Evolutionary conservation across 2,797 vertebrate species (phyloP).

Genomic region (Monodelphis domestica): DNA sequence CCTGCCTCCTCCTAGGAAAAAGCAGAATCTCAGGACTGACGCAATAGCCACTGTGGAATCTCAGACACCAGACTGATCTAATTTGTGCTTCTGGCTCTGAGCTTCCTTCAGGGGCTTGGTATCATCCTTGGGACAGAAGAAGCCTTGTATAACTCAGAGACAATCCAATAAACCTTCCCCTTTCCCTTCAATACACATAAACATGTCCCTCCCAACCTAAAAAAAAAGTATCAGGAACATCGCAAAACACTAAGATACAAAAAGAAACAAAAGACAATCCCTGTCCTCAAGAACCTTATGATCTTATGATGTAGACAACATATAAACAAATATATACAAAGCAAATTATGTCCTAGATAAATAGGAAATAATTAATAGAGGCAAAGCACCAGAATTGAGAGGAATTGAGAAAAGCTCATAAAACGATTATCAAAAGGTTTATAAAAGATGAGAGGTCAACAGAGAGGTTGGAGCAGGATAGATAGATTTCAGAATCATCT

Average conservation of each 20-base stretch:
- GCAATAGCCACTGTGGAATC: neutral
- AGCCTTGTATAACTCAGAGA: neutral
- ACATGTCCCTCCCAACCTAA: no score
- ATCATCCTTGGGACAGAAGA: no score
- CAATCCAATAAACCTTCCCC: neutral
- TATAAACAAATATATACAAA: neutral
- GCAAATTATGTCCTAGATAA: neutral
- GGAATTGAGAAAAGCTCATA: neutral
- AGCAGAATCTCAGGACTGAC: constrained; percentile 53
- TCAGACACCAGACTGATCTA: neutral
- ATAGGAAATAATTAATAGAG: neutral
- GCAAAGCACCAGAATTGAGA: neutral
- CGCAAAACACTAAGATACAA: neutral
- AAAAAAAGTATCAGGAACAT: neutral
- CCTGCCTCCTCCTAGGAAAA: constrained; percentile 75
- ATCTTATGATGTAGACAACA: neutral
- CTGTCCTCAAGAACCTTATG: neutral
- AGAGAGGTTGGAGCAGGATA: neutral
- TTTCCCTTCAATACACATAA: no score
- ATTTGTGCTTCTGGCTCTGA: neutral
- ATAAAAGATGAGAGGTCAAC: neutral
- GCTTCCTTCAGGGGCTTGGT: neutral
- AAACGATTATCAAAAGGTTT: no score
- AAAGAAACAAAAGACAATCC: neutral
- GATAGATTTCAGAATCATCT: no score